A percentile compares a stretch with the other conserved stretches of the same genome.
phyloP scores from a whole-genome alignment of 2,888 invertebrate genomes.

The Tetragonula carbonaria region DNA sequence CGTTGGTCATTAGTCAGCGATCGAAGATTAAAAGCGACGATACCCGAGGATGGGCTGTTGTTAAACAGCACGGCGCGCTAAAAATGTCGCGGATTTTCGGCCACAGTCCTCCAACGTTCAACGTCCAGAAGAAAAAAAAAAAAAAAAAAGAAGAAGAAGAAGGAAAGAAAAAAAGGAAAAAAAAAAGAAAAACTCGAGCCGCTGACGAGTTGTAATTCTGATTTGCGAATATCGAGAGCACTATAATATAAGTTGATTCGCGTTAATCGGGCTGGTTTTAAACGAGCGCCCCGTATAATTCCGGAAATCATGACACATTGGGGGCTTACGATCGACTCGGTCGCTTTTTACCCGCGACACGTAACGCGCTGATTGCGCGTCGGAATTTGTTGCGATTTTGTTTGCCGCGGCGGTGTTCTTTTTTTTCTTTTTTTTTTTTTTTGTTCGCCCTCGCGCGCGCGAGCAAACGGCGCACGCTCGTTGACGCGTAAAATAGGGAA shows the following conservation, averaged over 20 bases:
- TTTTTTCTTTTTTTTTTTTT: no score
- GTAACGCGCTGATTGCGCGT: constrained; percentile 17
- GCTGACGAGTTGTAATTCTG: constrained; percentile 41
- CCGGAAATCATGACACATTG: constrained; percentile 58
- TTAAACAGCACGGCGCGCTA: neutral
- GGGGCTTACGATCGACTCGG: constrained; percentile 45
- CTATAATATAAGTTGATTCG: constrained; percentile 60
- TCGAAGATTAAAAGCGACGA: constrained; percentile 8
- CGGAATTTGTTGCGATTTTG: constrained; percentile 37
- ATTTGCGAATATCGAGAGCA: constrained; percentile 55
- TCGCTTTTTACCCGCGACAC: constrained; percentile 36
- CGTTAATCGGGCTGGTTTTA: constrained; percentile 56
- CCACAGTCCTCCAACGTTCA: neutral
- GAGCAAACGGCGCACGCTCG: no score
- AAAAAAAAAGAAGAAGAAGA: neutral
- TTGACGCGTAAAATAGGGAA: neutral
- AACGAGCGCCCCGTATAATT: constrained; percentile 51
- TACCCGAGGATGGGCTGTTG: neutral
- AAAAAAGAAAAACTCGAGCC: neutral
- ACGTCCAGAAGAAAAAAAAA: neutral
- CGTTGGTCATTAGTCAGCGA: neutral
- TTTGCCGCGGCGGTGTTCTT: neutral
- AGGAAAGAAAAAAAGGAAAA: neutral
- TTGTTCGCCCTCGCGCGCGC: no score
- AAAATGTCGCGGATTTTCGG: constrained; percentile 21